phyloP scores from a whole-genome alignment of 2,797 vertebrate genomes.

The Pogonophryne albipinna region DNA sequence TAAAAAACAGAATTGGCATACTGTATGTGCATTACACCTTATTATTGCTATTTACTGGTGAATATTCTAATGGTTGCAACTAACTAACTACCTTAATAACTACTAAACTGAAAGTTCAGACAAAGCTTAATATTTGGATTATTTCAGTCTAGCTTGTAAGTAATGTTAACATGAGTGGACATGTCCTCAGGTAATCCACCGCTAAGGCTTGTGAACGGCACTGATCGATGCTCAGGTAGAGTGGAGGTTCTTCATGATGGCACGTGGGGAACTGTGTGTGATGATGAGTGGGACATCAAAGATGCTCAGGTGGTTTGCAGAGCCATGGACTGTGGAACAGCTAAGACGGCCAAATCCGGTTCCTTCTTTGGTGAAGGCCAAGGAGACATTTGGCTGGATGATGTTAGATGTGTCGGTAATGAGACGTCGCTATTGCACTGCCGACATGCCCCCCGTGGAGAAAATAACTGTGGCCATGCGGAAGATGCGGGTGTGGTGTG shows the following conservation, averaged over 20 bases:
- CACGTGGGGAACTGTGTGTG: constrained; percentile 79
- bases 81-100: neutral
- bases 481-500: constrained; percentile 79
- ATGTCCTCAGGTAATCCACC: constrained; percentile 51
- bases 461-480: constrained; percentile 71
- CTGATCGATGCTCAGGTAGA: constrained; percentile 72
- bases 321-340: constrained; percentile 72
- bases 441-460: constrained; percentile 38
- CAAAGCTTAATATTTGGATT: neutral
- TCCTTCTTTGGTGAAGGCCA: constrained; percentile 70
- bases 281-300: constrained; percentile 72
- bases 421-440: constrained; percentile 72
- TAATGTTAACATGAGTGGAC: neutral
- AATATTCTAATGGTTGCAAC: constrained; percentile 3
- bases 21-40: neutral
- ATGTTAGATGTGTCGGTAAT: constrained; percentile 66
- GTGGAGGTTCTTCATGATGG: constrained; percentile 70
- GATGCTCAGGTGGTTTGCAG: constrained; percentile 77
- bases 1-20: neutral
- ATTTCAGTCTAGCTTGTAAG: neutral
- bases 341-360: constrained; percentile 41
- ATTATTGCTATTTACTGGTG: neutral
- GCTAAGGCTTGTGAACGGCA: constrained; percentile 66
- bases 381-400: constrained; percentile 71
- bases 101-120: neutral